phyloP scores from a whole-genome alignment of 2,888 invertebrate genomes.

The Dichetophora obliterata region DNA sequence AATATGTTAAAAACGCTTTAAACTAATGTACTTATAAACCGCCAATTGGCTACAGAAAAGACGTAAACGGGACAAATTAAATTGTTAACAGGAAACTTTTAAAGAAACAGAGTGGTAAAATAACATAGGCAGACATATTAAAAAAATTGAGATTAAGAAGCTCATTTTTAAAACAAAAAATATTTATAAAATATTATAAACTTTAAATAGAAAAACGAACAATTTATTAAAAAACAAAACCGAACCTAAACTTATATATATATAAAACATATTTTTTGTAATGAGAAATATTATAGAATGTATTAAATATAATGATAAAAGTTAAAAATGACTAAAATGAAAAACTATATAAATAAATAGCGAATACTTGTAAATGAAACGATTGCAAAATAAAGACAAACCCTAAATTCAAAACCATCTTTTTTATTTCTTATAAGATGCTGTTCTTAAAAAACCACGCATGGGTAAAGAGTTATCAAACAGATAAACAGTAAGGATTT shows the following conservation, averaged over 20 bases:
- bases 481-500: too few relatives aligned
- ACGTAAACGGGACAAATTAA: too few relatives aligned
- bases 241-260: neutral
- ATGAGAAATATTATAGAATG: constrained; percentile 26
- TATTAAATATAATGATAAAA: neutral
- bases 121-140: neutral
- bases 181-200: neutral
- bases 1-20: too few relatives aligned
- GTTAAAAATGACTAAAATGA: neutral
- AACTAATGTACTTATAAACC: too few relatives aligned
- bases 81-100: neutral
- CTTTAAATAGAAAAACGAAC: neutral
- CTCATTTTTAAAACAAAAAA: neutral
- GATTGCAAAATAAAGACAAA: constrained; percentile 16
- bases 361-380: constrained; percentile 23
- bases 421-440: neutral
- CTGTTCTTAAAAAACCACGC: too few relatives aligned
- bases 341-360: constrained; percentile 11
- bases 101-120: neutral
- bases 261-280: constrained; percentile 33
- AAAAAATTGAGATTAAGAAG: neutral
- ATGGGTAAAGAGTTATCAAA: too few relatives aligned
- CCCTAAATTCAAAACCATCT: neutral
- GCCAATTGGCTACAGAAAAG: too few relatives aligned
- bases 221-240: constrained; percentile 1